Evolutionary conservation across 2,113 vertebrate genomes (phyloP), one percentile per base, ranked within the genome.

Genomic region (Prochilodus magdalenae): DNA sequence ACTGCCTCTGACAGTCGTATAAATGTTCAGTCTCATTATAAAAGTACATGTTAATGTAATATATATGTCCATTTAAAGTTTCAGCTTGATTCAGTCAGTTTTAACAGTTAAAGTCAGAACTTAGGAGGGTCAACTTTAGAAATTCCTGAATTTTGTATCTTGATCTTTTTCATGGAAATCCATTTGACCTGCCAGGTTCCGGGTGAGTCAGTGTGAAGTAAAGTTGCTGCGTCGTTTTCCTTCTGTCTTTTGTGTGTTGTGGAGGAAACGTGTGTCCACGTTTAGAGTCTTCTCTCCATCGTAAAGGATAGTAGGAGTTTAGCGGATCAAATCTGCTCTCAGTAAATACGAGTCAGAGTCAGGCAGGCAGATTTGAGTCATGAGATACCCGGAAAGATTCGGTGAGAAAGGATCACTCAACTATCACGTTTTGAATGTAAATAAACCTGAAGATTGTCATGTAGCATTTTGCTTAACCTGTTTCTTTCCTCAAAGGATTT

Each of bases 381-480:
- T 7, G 29, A 5, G 55, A 20, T 20, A 40, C 44, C 10, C 72
- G 14, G 49, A 20, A 75, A 75, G 79, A 74, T 53, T 26, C 60
- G 14, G 49, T 22, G 27, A 63, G 8, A 12, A 33, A 0, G 18
- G 8, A 36, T 6, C 15, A 16, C 16, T 33, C 59, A 24, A 13
- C 24, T 62, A 55, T 84, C 33, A 66, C 88, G 89, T 89, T 91
- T 85, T 91, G 92, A 94, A 93, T 94, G 91, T 92, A 92, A 90
- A 93, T 92, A 91, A 73, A 89, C 89, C 75, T 80, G 89, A 74
- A 76, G 87, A 92, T 90, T 87, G 89, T 92, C 79, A 26, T 88
- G 81, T 66, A 33, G 69, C 63, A 29, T 87, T 90, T 88, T 4
- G 5, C 8, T 73, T 40, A 30, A 12, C 0, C 59, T 73, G 26